Base-by-base conservation (phyloP, 1,140 invertebrate genomes). In the Muscidifurax raptorellus region DNA sequence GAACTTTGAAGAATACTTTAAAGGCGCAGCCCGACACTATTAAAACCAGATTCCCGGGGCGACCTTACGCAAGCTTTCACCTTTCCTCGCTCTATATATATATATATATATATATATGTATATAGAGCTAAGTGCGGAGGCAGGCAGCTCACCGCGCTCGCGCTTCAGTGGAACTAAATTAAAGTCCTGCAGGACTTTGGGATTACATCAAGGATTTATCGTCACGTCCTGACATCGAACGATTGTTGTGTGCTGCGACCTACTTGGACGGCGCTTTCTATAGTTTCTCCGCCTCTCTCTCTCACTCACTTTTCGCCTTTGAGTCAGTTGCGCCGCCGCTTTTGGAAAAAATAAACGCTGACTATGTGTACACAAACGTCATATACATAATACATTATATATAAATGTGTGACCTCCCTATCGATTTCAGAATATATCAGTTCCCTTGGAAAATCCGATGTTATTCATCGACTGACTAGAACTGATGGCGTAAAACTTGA, bases 131-230 rank as follows among this genome's bases (percentile, higher is more conserved):
- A 69, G 66, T 69, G 66, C 13, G 66, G 25, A 69, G 66, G 66
- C 64, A 13, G 64, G 64, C 66, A 27, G 66, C 66, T 66, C 22
- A 66, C 64, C 25, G 22, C 64, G 52, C 22, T 64, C 52, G 22
- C 25, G 25, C 25, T 40, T 64, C 32, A 28, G 13, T 27, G 3
- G 27, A 81, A 74, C 27, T 81, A 74, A 81, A 81, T 81, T 81
- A 81, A 82, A 82, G 30, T 64, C 28, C 30, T 40, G 30, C 71
- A 75, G 52, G 80, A 82, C 69, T 74, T 74, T 64, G 22, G 44
- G 47, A 82, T 72, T 36, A 75, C 44, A 82, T 64, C 28, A 75
- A 74, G 44, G 80, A 59, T 74, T 82, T 82, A 82, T 82, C 71
- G 67, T 82, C 27, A 82, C 69, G 28, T 64, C 47, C 74, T 64